phyloP scores from a whole-genome alignment of 2,113 vertebrate species.

The Cyrtonyx montezumae region DNA sequence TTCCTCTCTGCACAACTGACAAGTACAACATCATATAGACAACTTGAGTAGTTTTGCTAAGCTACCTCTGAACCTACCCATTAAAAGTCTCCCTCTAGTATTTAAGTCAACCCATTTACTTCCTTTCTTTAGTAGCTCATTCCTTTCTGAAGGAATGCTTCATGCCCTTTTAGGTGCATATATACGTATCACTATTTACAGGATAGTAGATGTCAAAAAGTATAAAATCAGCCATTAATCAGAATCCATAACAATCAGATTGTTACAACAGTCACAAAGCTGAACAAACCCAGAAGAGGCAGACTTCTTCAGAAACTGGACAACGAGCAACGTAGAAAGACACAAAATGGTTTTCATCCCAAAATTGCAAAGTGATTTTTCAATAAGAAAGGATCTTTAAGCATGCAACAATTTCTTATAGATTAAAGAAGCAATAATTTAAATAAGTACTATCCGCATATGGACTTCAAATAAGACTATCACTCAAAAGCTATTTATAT shows the following conservation, averaged over 20 bases:
- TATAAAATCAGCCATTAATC: neutral
- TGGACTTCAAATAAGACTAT: neutral
- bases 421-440: neutral
- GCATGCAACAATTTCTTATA: neutral
- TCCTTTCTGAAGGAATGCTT: neutral
- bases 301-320: neutral
- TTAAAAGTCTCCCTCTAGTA: neutral
- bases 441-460: neutral
- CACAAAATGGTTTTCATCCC: neutral
- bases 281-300: neutral
- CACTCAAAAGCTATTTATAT: conserved; percentile 9
- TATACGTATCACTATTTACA: neutral
- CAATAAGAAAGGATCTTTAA: neutral
- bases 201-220: neutral
- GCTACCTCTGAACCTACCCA: neutral
- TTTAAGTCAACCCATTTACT: neutral
- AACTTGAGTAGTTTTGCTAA: neutral
- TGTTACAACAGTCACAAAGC: neutral
- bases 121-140: neutral
- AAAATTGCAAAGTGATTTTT: neutral
- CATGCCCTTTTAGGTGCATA: neutral
- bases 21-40: neutral
- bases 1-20: neutral
- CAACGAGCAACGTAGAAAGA: neutral
- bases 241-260: neutral